Percentiles rank a stretch among this genome's conserved stretches.
phyloP scores from a whole-genome alignment of 2,888 invertebrate species.

The Adelphocoris suturalis region DNA sequence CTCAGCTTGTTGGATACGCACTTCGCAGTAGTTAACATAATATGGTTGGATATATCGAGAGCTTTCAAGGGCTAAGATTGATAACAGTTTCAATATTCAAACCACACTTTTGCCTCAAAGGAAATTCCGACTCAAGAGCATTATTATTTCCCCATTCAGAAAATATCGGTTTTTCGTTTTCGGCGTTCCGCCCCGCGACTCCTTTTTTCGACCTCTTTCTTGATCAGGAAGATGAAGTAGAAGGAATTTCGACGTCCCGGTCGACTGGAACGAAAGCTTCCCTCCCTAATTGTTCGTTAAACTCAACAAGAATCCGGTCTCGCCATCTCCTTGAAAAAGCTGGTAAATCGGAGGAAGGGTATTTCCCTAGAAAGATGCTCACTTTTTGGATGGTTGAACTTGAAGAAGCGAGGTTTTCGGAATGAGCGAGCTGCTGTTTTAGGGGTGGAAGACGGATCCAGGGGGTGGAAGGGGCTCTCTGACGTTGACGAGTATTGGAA shows the following conservation, averaged over 20 bases:
- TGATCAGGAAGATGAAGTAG: background rate
- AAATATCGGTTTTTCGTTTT: conserved; percentile 43
- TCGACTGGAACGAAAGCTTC: background rate
- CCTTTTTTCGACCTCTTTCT: background rate
- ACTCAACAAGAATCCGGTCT: conserved; percentile 47
- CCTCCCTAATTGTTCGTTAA: conserved; percentile 44
- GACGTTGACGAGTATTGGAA: conserved; percentile 67
- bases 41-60: too few species aligned
- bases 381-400: conserved; percentile 37
- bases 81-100: too few species aligned
- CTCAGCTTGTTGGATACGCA: too few species aligned
- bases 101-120: background rate
- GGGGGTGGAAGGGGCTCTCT: background rate
- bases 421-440: conserved; percentile 41
- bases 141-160: conserved; percentile 24
- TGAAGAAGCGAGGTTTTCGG: background rate
- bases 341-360: conserved; percentile 2
- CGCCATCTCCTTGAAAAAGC: conserved; percentile 11
- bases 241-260: too few species aligned
- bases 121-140: background rate
- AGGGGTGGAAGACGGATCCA: too few species aligned
- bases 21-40: too few species aligned
- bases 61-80: too few species aligned
- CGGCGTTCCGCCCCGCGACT: background rate
- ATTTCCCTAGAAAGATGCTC: background rate